Conservation (phyloP, 1,140 invertebrate genomes). For the Mizuhopecten yessoensis region DNA sequence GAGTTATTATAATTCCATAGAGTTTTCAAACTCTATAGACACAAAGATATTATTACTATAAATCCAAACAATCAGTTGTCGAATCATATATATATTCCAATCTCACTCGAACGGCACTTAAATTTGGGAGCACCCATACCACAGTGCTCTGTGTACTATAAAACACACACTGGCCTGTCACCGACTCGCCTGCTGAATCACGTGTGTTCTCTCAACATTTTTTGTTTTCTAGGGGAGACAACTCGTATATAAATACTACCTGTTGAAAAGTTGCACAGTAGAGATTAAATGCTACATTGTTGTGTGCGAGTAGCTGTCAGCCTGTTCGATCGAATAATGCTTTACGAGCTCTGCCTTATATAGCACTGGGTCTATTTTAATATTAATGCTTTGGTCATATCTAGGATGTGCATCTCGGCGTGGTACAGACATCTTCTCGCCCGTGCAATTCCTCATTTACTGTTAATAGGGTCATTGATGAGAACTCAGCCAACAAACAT, state of each 20-base stretch:
- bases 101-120: conserved; percentile 25
- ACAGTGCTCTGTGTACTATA: conserved; percentile 16
- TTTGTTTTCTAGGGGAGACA: conserved; percentile 37
- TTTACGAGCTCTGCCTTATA: conserved; percentile 18
- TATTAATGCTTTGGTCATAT: conserved; percentile 14
- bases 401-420: neutral
- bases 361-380: neutral
- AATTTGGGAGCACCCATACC: conserved; percentile 9
- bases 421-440: neutral
- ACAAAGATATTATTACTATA: neutral
- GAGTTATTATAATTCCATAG: conserved; percentile 14
- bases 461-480: neutral
- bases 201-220: neutral
- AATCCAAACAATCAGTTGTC: conserved; percentile 22
- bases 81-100: neutral
- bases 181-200: neutral
- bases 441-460: neutral
- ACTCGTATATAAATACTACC: neutral
- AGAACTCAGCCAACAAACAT: neutral
- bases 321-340: neutral
- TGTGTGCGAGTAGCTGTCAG: neutral
- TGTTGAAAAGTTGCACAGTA: neutral
- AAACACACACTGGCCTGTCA: neutral
- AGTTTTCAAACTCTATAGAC: conserved; percentile 32
- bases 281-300: conserved; percentile 7